phyloP scores from a whole-genome alignment of 2,113 vertebrate genomes.

The Scortum barcoo region DNA sequence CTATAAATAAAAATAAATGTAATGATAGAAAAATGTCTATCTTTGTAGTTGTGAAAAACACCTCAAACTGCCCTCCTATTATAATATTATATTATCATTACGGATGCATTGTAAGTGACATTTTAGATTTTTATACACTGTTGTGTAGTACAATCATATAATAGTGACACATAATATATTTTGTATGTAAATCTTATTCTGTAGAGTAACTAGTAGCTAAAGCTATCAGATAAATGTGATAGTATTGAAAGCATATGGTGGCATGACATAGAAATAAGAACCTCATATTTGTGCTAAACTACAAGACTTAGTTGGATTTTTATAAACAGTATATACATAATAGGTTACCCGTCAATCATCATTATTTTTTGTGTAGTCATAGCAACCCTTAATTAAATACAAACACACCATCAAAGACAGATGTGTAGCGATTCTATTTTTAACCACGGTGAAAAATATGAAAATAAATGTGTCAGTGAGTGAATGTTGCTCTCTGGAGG shows the following conservation, averaged over 20 bases:
- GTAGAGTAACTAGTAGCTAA: neutral
- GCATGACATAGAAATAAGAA: neutral
- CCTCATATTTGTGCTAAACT: neutral
- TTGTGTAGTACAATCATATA: neutral
- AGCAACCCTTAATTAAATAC: constrained; percentile 1
- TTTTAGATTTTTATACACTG: neutral
- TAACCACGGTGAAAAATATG: constrained; percentile 28
- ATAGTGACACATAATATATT: neutral
- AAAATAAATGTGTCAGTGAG: constrained; percentile 39
- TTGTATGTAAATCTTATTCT: neutral
- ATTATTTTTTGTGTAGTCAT: constrained; percentile 4
- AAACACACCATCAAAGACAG: constrained; percentile 30
- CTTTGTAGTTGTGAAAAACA: neutral
- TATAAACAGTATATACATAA: neutral
- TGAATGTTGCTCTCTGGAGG: constrained; percentile 43
- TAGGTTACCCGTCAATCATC: neutral
- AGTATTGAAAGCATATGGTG: neutral
- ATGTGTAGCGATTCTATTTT: constrained; percentile 40
- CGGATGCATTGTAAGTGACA: neutral
- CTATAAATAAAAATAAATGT: neutral
- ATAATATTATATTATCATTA: neutral
- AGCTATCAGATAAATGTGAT: neutral
- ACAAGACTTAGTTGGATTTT: neutral
- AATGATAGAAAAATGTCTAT: neutral
- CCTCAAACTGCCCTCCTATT: too few species aligned